Evolutionary conservation across 2,888 invertebrate genomes (phyloP).

Genomic region (Thecophora atra): DNA sequence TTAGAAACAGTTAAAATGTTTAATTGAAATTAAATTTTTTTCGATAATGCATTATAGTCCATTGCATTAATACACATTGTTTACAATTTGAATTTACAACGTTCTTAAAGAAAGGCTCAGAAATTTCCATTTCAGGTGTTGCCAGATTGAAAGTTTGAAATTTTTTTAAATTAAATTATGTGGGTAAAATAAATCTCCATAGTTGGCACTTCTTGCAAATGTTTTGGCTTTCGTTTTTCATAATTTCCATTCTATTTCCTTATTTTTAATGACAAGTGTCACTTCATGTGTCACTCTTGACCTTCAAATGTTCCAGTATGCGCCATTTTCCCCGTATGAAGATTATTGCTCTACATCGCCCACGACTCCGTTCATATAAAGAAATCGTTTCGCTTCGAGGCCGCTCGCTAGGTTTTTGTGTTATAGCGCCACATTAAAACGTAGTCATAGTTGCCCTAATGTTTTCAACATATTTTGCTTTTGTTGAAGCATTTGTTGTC

Average conservation of each 20-base stretch:
- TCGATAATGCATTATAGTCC: too few relatives aligned
- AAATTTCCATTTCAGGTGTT: too few relatives aligned
- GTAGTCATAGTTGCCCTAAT: neutral
- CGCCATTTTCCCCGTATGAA: neutral
- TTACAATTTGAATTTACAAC: too few relatives aligned
- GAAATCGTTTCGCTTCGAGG: neutral
- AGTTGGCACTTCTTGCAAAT: neutral
- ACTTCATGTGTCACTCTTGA: conserved; percentile 12
- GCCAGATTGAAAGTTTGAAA: too few relatives aligned
- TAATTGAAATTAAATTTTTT: too few relatives aligned
- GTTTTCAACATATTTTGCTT: neutral
- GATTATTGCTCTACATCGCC: neutral
- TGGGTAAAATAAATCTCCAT: too few relatives aligned
- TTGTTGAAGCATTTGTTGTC: too few relatives aligned
- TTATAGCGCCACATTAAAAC: neutral
- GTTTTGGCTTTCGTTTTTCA: neutral
- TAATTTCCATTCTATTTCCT: neutral
- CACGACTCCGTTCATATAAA: neutral
- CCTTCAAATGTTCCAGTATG: neutral
- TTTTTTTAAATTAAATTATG: too few relatives aligned
- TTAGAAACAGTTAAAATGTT: too few relatives aligned
- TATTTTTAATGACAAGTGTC: neutral
- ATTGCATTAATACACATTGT: too few relatives aligned
- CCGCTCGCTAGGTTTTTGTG: neutral
- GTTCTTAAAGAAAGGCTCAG: too few relatives aligned